A percentile compares a stretch with the other conserved stretches of the same genome.
phyloP scores from a whole-genome alignment of 2,797 vertebrate species.

The Alectoris magna region DNA sequence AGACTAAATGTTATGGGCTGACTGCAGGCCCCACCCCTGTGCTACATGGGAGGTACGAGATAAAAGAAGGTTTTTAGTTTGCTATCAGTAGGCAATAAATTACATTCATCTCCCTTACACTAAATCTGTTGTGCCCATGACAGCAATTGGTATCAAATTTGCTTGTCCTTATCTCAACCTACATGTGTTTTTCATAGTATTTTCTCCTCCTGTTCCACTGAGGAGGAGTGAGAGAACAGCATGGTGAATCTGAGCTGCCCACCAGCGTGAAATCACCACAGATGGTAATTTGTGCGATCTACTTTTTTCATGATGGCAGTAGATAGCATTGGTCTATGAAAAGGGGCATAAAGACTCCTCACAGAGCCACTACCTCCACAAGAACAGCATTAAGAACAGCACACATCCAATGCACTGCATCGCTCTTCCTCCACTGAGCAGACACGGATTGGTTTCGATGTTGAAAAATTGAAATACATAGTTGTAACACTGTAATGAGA shows the following conservation, averaged over 20 bases:
- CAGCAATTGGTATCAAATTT: background rate
- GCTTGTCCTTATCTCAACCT: background rate
- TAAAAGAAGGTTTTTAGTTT: background rate
- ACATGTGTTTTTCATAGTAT: background rate
- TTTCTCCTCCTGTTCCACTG: background rate
- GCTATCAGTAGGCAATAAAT: background rate
- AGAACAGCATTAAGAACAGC: background rate
- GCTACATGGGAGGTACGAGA: background rate
- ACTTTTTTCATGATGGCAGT: background rate
- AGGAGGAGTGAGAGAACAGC: background rate
- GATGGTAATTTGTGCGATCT: background rate
- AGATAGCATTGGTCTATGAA: background rate
- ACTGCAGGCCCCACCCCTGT: background rate
- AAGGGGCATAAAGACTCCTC: background rate
- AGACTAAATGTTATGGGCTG: too few species aligned
- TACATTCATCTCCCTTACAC: background rate
- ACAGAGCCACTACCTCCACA: background rate
- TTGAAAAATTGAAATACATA: background rate
- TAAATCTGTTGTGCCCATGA: background rate
- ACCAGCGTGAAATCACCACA: background rate
- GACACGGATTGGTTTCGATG: accelerated
- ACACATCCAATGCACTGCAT: accelerated
- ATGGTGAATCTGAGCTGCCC: background rate
- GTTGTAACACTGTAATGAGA: too few species aligned
- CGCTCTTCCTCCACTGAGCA: background rate